Evolutionary conservation across 2,888 invertebrate genomes (phyloP), one percentile per base, ranked within the genome.

Genomic region (Catocala fraxini): DNA sequence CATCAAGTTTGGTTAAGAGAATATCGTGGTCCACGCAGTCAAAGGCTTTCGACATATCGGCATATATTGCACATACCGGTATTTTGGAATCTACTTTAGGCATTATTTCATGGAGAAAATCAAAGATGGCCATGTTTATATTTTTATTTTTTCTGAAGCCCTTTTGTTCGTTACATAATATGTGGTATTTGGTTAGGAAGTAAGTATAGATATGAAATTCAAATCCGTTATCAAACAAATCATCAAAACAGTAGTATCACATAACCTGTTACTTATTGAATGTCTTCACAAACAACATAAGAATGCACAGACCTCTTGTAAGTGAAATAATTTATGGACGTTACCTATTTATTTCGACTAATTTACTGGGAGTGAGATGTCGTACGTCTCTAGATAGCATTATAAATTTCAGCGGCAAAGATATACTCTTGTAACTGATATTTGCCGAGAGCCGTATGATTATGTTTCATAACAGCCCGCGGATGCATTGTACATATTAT

Each of bases 281-380:
- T 84, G 85, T 87, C 84, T 87, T 84, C 79, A 88, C 86, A 84
- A 84, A 76, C 75, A 78, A 71, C 70, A 80, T 83, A 77, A 81
- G 80, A 85, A 82, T 66, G 66, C 66, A 48, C 77, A 71, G 71
- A 73, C 74, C 59, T 65, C 71, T 69, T 77, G 63, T 66, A 75
- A 76, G 74, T 75, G 66, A 79, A 79, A 84, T 62, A 68, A 75
- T 76, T 63, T 75, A 76, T 80, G 75, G 72, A 64, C 73, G 67
- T 82, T 81, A 80, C 82, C 78, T 82, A 86, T 84, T 80, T 76
- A 80, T 81, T 77, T 75, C 75, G 81, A 81, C 82, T 83, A 87
- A 88, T 86, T 87, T 87, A 88, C 79, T 84, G 82, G 80, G 80
- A 75, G 76, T 78, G 71, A 77, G 77, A 81, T 74, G 77, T 76